These are phyloP conservation scores for Episyrphus balteatus DNA, from an alignment of 1,140 invertebrate species.

Conservation along the genomic window DNA sequence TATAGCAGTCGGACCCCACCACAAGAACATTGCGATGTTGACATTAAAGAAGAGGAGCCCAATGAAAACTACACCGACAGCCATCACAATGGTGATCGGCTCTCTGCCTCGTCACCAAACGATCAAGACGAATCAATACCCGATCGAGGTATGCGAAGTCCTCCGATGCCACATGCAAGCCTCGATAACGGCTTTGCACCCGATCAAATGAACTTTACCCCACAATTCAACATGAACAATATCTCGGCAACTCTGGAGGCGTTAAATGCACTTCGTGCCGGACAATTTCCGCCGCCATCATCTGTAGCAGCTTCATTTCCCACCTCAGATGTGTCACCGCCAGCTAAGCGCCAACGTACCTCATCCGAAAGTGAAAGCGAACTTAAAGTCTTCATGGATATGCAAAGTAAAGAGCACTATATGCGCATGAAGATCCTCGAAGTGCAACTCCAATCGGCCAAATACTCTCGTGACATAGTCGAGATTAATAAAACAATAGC, in stretches of 20 bases:
- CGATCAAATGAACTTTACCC: slow-evolving; percentile 22
- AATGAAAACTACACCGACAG: slow-evolving; percentile 33
- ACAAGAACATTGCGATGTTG: slow-evolving; percentile 32
- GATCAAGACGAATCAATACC: slow-evolving; percentile 21
- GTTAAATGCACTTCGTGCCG: slow-evolving; percentile 27
- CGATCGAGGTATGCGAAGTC: slow-evolving; percentile 10
- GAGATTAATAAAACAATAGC: slow-evolving; percentile 36
- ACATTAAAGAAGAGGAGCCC: slow-evolving; percentile 34
- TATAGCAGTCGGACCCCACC: slow-evolving; percentile 30
- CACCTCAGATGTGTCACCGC: slow-evolving; percentile 18
- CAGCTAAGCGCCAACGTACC: slow-evolving; percentile 26
- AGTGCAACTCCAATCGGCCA: slow-evolving; percentile 34
- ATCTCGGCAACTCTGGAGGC: slow-evolving; percentile 34
- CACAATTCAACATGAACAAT: slow-evolving; percentile 32
- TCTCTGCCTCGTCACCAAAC: slow-evolving; percentile 24
- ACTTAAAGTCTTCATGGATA: slow-evolving; percentile 32
- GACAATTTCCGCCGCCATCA: slow-evolving; percentile 27
- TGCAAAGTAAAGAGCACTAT: slow-evolving; percentile 36
- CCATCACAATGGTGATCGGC: slow-evolving; percentile 20
- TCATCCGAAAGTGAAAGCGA: slow-evolving; percentile 15
- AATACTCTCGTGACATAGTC: slow-evolving; percentile 32
- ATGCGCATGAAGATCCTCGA: slow-evolving; percentile 36
- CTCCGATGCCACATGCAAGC: slow-evolving; percentile 12
- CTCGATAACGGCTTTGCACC: not conserved
- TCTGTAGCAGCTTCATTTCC: slow-evolving; percentile 27